phyloP scores from a whole-genome alignment of 2,113 vertebrate species.

The human (Homo sapiens) region DNA sequence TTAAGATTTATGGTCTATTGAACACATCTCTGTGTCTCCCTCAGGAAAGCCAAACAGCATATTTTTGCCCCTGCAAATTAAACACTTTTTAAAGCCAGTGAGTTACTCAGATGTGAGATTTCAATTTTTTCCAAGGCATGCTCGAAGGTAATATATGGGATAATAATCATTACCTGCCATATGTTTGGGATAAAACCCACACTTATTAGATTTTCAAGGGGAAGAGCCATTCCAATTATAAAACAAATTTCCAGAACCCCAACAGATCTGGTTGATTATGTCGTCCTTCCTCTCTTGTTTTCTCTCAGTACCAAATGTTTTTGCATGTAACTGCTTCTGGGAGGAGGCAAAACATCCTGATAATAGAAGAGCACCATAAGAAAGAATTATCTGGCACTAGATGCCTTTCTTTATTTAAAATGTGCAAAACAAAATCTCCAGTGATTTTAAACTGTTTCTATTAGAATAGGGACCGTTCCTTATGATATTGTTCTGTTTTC shows the following conservation, averaged over 20 bases:
- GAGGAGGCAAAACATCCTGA: not conserved
- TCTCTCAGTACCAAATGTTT: not conserved
- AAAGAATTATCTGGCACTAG: not conserved
- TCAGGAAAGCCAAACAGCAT: not conserved
- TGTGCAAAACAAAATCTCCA: not conserved
- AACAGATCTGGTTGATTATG: not conserved
- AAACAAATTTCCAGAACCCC: constrained; percentile 48
- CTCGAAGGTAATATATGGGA: not conserved
- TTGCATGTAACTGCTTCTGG: constrained; percentile 17
- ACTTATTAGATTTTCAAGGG: constrained; percentile 57
- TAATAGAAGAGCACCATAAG: not conserved
- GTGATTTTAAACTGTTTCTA: not conserved
- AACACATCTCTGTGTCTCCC: not conserved
- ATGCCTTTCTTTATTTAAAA: constrained; percentile 10
- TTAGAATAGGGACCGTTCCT: not conserved
- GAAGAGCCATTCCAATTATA: constrained; percentile 50
- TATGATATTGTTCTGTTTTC: not conserved
- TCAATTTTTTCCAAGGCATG: not conserved
- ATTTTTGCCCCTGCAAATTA: not conserved
- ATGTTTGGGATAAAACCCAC: constrained; percentile 31
- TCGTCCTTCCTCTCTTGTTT: not conserved
- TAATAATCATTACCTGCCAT: constrained; percentile 34
- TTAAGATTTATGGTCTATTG: not conserved
- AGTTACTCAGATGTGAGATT: not conserved
- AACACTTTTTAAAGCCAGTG: not conserved